Percentiles rank a stretch among this genome's conserved stretches.
Evolutionary conservation across 2,797 vertebrate genomes (phyloP).

Genomic region (Spatula clypeata): DNA sequence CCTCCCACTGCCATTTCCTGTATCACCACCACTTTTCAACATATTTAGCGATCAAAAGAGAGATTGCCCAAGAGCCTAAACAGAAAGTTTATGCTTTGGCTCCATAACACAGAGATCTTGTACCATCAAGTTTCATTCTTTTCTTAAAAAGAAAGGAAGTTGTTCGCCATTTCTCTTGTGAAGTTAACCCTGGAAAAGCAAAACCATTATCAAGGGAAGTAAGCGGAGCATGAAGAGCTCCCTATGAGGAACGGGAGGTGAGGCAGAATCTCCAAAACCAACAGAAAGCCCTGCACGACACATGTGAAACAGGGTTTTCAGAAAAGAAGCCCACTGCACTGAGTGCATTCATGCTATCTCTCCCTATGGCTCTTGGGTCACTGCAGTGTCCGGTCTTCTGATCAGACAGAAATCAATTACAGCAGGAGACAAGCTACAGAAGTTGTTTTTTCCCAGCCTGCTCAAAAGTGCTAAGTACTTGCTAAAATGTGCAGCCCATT

Average conservation of each 20-base stretch:
- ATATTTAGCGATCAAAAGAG: neutral
- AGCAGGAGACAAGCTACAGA: neutral
- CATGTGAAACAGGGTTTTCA: accelerated
- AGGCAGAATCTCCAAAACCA: neutral
- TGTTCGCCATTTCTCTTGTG: neutral
- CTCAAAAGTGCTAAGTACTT: neutral
- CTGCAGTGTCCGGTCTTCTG: neutral
- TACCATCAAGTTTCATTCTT: neutral
- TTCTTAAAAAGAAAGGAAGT: neutral
- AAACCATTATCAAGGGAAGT: neutral
- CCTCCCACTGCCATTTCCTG: neutral
- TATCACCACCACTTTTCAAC: neutral
- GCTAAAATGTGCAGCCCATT: constrained; percentile 36
- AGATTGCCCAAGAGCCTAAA: neutral
- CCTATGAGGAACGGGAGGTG: neutral
- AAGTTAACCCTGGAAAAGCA: neutral
- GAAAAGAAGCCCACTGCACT: neutral
- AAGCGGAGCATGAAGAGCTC: neutral
- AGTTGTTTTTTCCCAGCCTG: constrained; percentile 32
- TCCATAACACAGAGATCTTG: neutral
- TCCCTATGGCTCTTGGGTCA: neutral
- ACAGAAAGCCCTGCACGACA: neutral
- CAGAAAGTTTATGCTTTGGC: neutral
- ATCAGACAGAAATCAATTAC: neutral
- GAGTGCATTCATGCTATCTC: neutral